These are phyloP conservation scores for Myotis myotis DNA, from an alignment of 2,797 vertebrate genomes.

Conservation along the genomic window DNA sequence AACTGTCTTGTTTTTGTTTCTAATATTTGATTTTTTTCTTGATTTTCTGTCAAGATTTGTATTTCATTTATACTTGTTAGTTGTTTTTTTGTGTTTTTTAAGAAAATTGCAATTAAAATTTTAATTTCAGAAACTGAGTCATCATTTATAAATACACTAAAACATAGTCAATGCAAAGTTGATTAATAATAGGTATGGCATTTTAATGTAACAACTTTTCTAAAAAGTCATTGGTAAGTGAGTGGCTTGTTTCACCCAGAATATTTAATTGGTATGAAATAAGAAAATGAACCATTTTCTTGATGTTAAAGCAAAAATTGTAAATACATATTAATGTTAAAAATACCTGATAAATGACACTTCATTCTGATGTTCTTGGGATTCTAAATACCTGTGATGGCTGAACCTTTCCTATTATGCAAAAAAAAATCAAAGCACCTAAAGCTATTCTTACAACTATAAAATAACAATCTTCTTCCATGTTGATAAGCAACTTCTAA, in stretches of 20 bases:
- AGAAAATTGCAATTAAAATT: conserved; percentile 88
- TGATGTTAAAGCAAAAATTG: conserved; percentile 58
- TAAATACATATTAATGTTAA: conserved; percentile 60
- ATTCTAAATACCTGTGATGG: conserved; percentile 71
- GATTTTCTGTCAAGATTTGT: neutral
- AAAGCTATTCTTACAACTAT: conserved; percentile 78
- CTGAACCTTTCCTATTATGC: conserved; percentile 67
- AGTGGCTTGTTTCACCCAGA: conserved; percentile 77
- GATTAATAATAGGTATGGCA: conserved; percentile 84
- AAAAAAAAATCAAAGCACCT: conserved; percentile 67
- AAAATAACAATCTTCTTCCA: conserved; percentile 42
- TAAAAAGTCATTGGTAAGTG: conserved; percentile 81
- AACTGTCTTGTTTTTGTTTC: neutral
- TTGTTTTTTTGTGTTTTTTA: conserved; percentile 7
- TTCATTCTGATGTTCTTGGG: conserved; percentile 68
- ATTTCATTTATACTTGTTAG: neutral
- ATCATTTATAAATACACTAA: conserved; percentile 90
- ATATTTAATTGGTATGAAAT: conserved; percentile 76
- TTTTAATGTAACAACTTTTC: conserved; percentile 85
- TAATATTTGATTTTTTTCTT: neutral
- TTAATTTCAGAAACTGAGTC: conserved; percentile 89
- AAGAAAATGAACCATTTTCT: conserved; percentile 66
- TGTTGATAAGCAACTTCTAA: conserved; percentile 67
- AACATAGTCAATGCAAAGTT: conserved; percentile 86
- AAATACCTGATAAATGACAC: conserved; percentile 73